Evolutionary conservation across 2,888 invertebrate genomes (phyloP), one percentile per base, ranked within the genome.

Genomic region (Torymus tubicola): DNA sequence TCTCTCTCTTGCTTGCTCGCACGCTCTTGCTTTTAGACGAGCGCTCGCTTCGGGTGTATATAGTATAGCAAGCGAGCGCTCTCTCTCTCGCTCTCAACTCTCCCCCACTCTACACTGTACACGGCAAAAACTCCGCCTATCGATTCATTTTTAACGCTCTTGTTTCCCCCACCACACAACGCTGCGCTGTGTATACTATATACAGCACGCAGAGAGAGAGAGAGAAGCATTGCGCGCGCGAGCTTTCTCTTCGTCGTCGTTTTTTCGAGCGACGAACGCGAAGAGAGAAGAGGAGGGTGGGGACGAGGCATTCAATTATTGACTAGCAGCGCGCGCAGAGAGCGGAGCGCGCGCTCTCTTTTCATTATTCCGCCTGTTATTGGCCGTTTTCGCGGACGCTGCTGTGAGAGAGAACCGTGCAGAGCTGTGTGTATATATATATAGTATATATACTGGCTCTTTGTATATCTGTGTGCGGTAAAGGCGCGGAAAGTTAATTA

Each of bases 71-170:
- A 1, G 2, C 31, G 31, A 31, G 31, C 31, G n/a, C 65, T 50
- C 42, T 57, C 78, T 65, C 73, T 81, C 82, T 55, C 82, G 69
- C 79, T 74, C 68, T 69, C 80, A n/a, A 31, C 53, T 42, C n/a
- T 14, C 13, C 87, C 86, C 86, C 87, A 85, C 86, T 18, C 21
- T 2, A 0, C 55, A 86, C 86, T 87, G 87, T 86, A 31, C 14
- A 86, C 86, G 83, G 86, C 89, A 90, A 90, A 90, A 90, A 90
- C 90, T 90, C 90, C 90, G 90, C 90, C 90, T 90, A 90, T 90
- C 90, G 90, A 90, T 90, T 90, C 89, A 89, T 90, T 90, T 90
- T 90, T 90, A 88, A 86, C 86, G 87, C 87, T 88, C 88, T 87
- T 87, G 85, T 87, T 87, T 86, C 84, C 83, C 84, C 83, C 78